phyloP scores from a whole-genome alignment of 2,888 invertebrate genomes.

The Luperina nickerlii region DNA sequence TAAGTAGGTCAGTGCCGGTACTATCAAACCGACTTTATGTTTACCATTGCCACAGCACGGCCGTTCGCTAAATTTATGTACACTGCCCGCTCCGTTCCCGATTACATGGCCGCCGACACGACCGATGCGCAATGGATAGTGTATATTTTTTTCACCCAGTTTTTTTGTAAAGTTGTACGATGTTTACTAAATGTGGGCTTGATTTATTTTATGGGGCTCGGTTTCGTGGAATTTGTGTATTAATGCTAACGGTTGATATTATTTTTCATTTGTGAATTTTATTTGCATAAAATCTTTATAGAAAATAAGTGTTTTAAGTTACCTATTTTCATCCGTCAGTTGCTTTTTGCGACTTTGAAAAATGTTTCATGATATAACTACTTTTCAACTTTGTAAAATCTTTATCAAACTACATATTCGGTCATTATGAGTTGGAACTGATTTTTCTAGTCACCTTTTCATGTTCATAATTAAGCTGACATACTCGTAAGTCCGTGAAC shows the following conservation, averaged over 20 bases:
- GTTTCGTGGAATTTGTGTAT: constrained; percentile 35
- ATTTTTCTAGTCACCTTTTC: not conserved
- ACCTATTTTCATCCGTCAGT: not conserved
- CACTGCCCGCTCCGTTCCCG: constrained; percentile 52
- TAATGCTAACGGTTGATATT: constrained; percentile 21
- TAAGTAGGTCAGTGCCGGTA: constrained; percentile 60
- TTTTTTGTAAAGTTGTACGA: constrained; percentile 26
- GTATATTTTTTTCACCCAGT: constrained; percentile 10
- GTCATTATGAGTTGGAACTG: not conserved
- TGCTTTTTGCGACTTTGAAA: not conserved
- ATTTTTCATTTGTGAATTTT: constrained; percentile 23
- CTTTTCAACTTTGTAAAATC: not conserved
- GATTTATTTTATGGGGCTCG: constrained; percentile 41
- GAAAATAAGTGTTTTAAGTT: constrained; percentile 5
- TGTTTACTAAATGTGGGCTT: constrained; percentile 34
- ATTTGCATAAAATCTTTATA: constrained; percentile 4
- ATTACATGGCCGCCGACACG: constrained; percentile 43
- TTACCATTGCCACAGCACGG: constrained; percentile 38
- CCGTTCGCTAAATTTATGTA: constrained; percentile 50
- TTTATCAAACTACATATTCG: not conserved
- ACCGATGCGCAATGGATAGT: constrained; percentile 47
- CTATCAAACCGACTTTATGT: constrained; percentile 56
- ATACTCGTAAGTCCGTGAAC: not conserved
- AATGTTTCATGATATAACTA: not conserved
- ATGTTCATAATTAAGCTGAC: not conserved